A percentile compares a stretch with the other conserved stretches of the same genome.
Evolutionary conservation across 2,113 vertebrate species (phyloP).

Genomic region (Nycticryphes semicollaris): DNA sequence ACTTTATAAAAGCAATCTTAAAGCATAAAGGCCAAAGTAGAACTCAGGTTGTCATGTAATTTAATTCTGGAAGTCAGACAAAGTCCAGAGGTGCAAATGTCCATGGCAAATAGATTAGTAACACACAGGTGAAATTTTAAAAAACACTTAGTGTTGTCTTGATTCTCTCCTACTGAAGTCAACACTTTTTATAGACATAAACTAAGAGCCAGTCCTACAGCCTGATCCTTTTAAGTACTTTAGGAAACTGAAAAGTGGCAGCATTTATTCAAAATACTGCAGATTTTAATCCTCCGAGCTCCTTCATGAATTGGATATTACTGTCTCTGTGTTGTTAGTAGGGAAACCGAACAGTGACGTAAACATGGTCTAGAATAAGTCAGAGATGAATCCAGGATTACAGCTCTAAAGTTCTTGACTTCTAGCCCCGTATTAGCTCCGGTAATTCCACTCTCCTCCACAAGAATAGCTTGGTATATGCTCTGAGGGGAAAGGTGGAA

Average conservation of each 20-base stretch:
- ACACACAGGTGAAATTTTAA: neutral
- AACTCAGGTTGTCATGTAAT: neutral
- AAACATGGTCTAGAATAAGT: neutral
- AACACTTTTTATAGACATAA: neutral
- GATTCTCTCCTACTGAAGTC: neutral
- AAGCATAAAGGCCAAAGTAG: neutral
- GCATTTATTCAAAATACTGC: neutral
- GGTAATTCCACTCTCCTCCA: neutral
- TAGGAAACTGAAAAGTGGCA: neutral
- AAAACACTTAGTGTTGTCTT: neutral
- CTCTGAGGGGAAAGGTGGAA: neutral
- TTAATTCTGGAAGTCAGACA: neutral
- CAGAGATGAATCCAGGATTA: neutral
- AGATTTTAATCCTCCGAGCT: neutral
- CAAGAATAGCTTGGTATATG: neutral
- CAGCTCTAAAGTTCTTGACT: neutral
- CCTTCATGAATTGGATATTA: neutral
- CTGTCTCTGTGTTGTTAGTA: neutral
- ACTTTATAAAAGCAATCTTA: neutral
- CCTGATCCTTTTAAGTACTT: neutral
- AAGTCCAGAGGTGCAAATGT: neutral
- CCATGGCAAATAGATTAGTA: neutral
- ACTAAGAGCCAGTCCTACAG: neutral
- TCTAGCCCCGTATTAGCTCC: neutral
- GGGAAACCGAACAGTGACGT: neutral